Conservation (phyloP, 2,113 vertebrate genomes). For the Otocyon megalotis region DNA sequence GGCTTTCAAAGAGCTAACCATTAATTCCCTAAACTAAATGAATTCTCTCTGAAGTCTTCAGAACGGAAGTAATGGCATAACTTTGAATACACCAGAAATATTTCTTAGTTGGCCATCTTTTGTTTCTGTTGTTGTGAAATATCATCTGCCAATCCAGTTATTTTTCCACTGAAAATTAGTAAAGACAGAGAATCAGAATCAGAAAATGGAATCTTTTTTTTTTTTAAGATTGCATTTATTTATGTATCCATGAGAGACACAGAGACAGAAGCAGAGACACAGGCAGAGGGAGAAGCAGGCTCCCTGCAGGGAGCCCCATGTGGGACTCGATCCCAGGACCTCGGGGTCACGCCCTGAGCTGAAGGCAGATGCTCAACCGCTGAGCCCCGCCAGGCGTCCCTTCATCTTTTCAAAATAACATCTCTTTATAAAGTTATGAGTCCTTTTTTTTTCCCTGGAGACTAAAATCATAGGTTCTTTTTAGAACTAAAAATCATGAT, state of each 20-base stretch:
- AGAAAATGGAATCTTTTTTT: background rate
- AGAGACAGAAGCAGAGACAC: too few relatives aligned
- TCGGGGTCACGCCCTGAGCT: too few relatives aligned
- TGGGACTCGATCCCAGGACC: too few relatives aligned
- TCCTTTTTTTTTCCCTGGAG: background rate
- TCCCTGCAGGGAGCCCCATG: too few relatives aligned
- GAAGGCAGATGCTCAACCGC: too few relatives aligned
- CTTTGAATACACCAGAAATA: background rate
- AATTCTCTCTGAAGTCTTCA: conserved; percentile 5
- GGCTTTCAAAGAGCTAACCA: background rate
- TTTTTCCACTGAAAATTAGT: background rate
- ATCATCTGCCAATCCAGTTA: background rate
- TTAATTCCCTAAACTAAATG: conserved; percentile 39
- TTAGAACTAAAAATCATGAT: background rate
- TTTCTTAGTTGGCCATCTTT: background rate
- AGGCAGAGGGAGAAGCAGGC: too few relatives aligned
- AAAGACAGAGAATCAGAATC: background rate
- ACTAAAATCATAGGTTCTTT: background rate
- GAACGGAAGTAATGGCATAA: background rate
- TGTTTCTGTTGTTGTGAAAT: background rate
- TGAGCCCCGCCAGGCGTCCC: too few relatives aligned
- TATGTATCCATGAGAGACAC: too few relatives aligned
- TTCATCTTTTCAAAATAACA: background rate
- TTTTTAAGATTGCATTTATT: too few relatives aligned
- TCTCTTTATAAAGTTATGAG: background rate